These are phyloP conservation scores for Podarcis siculus DNA, from an alignment of 2,797 vertebrate species.

Conservation along the genomic window DNA sequence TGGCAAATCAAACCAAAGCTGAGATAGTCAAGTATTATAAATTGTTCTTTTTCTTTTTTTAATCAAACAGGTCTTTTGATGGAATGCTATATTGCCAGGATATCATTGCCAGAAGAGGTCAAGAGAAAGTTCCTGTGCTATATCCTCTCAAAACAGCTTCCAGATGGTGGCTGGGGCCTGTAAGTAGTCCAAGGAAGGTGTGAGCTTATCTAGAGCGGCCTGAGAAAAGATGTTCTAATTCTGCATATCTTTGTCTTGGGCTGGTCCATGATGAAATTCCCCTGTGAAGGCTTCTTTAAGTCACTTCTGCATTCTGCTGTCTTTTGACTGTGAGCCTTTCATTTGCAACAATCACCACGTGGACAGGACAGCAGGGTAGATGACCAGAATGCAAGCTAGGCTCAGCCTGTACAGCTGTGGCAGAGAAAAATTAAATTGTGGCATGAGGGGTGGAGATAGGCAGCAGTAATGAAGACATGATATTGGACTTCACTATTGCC, in stretches of 20 bases:
- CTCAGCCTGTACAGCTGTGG: not conserved
- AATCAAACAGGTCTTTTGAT: conserved; percentile 87
- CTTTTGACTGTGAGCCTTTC: not conserved
- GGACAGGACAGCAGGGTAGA: not conserved
- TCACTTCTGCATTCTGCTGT: not conserved
- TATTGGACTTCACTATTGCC: not conserved
- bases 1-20: not conserved
- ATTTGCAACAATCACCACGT: not conserved
- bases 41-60: not conserved
- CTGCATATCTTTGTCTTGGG: too few relatives aligned
- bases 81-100: conserved; percentile 83
- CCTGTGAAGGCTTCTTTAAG: not conserved
- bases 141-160: conserved; percentile 90
- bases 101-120: conserved; percentile 81
- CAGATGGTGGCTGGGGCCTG: conserved; percentile 95
- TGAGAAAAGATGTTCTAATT: too few relatives aligned
- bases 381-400: not conserved
- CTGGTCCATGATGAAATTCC: too few relatives aligned
- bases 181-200: conserved; percentile 78
- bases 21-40: not conserved
- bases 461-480: not conserved
- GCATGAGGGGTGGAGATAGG: not conserved
- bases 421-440: not conserved
- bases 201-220: too few relatives aligned
- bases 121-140: conserved; percentile 90